Evolutionary conservation across 1,140 invertebrate genomes (phyloP).

Genomic region (Dreissena polymorpha): DNA sequence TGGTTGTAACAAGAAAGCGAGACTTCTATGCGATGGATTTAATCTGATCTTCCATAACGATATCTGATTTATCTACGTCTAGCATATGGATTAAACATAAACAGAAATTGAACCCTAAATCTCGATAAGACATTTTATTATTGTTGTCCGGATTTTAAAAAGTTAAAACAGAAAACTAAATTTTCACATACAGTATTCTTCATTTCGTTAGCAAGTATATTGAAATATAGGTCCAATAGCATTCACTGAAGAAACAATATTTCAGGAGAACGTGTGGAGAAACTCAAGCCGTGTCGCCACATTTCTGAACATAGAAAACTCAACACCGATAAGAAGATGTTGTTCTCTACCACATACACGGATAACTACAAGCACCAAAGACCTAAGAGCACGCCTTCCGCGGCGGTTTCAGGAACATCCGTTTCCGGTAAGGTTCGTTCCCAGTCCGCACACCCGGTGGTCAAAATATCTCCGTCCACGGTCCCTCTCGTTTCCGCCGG

Average conservation of each 20-base stretch:
- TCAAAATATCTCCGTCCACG: not conserved
- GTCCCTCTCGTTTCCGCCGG: not conserved
- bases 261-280: constrained; percentile 18
- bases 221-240: too few species aligned
- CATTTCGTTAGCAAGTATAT: too few species aligned
- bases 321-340: not conserved
- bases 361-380: constrained; percentile 22
- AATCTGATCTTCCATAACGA: not conserved
- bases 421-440: not conserved
- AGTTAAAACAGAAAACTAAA: too few species aligned
- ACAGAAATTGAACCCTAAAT: too few species aligned
- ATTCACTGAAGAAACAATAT: too few species aligned
- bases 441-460: not conserved
- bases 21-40: not conserved
- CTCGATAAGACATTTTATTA: too few species aligned
- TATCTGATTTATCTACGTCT: too few species aligned
- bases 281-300: constrained; percentile 40
- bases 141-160: too few species aligned
- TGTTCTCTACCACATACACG: constrained; percentile 29
- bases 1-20: not conserved
- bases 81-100: too few species aligned
- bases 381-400: constrained; percentile 1
- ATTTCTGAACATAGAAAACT: constrained; percentile 26
- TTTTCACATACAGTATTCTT: too few species aligned
- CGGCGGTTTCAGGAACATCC: not conserved